Evolutionary conservation across 2,888 invertebrate species (phyloP).

Genomic region (Megastigmus dorsalis): DNA sequence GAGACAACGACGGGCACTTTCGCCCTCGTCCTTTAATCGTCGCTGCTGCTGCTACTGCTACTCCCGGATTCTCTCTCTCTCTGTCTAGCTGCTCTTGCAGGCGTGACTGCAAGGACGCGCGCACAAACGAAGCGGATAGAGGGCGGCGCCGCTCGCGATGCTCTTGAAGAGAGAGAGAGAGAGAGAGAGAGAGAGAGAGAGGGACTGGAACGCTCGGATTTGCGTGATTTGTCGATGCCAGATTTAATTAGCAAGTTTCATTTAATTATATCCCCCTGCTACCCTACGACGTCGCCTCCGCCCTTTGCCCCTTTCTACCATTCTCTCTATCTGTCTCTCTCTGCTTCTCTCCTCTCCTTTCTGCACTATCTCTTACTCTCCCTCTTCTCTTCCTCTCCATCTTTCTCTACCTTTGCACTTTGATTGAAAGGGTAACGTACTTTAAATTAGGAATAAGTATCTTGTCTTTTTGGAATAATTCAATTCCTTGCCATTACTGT

Average conservation of each 20-base stretch:
- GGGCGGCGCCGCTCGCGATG: not conserved
- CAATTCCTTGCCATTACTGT: too few species aligned
- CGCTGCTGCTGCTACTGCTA: too few species aligned
- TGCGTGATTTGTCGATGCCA: conserved; percentile 62
- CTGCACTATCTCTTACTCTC: not conserved
- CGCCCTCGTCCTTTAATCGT: too few species aligned
- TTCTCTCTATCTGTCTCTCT: not conserved
- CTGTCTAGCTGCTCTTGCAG: conserved; percentile 14
- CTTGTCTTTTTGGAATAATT: too few species aligned
- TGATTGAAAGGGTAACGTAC: too few species aligned
- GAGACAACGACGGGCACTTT: too few species aligned
- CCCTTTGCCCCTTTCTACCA: not conserved
- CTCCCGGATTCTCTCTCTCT: not conserved
- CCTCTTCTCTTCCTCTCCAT: not conserved
- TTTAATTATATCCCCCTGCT: conserved; percentile 61
- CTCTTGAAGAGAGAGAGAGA: not conserved
- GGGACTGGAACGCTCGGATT: conserved; percentile 41
- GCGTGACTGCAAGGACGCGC: conserved; percentile 31
- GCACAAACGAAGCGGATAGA: conserved; percentile 22
- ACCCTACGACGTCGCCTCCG: not conserved
- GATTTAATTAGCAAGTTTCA: conserved; percentile 68
- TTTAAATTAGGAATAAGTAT: too few species aligned
- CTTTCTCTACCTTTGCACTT: too few species aligned
- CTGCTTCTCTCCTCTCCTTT: not conserved
- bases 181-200: conserved; percentile 18